Base-by-base conservation (phyloP, 2,113 vertebrate species). In the Cnemophilus loriae region DNA sequence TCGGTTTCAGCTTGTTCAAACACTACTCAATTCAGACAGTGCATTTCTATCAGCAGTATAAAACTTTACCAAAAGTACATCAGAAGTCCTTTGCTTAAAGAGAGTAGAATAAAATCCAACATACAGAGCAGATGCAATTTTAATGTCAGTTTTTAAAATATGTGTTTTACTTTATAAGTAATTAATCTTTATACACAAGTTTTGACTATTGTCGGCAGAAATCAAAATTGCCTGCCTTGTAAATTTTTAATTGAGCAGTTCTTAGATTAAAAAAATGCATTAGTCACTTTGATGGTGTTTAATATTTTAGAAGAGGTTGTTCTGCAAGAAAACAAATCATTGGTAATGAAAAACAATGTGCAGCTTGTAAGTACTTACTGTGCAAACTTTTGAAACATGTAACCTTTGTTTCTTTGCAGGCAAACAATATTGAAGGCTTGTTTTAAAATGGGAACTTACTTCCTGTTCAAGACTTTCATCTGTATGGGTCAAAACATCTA, bases 221-320 rank as follows among this genome's bases (percentile, higher is more conserved):
- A 99, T 99, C 98, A 98, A 98, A 98, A 98, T 99, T 99, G 98
- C 98, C 97, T 98, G 97, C 97, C 95, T 97, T 97, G 97, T 99
- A 98, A 99, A 99, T 98, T 98, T 99, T 99, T 99, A 97, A 99
- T 98, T 87, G 96, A 98, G 96, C 96, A 97, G 97, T 98, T 98
- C 97, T 96, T 96, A 96, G 97, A 98, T 97, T 97, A 96, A 98
- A 98, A 98, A 99, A 99, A 97, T 98, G 98, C 99, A 99, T 99
- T 99, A 99, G 98, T 98, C 97, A 98, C 98, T 98, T 98, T 96
- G 97, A 97, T 96, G 96, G 94, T 96, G 89, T 98, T 99, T 78
- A 99, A 99, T 98, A 97, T 98, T 99, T 99, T 52, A 99, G 98
- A 97, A 92, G 97, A 98, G 97, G 98, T 95, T 98, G 98, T 98